Conservation (phyloP, 2,113 vertebrate species). For the Hystrix brachyura region DNA sequence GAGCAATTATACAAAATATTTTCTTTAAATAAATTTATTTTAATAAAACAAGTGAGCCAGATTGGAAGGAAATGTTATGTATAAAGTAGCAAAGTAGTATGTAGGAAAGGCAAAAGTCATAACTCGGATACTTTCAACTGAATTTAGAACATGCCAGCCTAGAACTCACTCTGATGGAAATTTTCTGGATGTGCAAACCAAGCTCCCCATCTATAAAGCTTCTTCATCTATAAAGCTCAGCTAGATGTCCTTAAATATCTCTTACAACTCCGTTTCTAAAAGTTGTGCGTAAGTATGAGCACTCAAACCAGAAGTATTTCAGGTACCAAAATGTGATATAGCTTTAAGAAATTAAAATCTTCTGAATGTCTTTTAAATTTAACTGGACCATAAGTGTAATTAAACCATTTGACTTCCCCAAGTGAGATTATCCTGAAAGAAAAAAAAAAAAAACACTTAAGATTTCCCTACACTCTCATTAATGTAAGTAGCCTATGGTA, state of each 20-base stretch:
- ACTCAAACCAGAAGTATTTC: neutral
- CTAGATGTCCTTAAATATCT: neutral
- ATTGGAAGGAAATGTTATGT: neutral
- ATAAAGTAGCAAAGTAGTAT: neutral
- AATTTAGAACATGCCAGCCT: conserved; percentile 9
- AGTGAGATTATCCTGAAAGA: conserved; percentile 36
- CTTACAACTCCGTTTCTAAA: neutral
- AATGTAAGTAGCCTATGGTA: neutral
- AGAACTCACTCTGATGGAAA: neutral
- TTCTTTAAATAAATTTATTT: conserved; percentile 17
- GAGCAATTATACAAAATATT: neutral
- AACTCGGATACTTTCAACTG: neutral
- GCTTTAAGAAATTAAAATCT: conserved; percentile 44
- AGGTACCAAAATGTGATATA: neutral
- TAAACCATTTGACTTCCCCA: conserved; percentile 8
- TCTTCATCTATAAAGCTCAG: neutral
- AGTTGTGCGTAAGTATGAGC: neutral
- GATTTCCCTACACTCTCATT: neutral
- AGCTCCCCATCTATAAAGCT: neutral
- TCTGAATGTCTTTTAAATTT: conserved; percentile 31
- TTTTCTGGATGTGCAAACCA: neutral
- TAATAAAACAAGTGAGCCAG: neutral
- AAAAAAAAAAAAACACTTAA: neutral
- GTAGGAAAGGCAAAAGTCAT: neutral
- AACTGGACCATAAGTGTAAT: conserved; percentile 38